Conservation (phyloP, 2,113 vertebrate species). For the Leptobrachium ailaonicum region DNA sequence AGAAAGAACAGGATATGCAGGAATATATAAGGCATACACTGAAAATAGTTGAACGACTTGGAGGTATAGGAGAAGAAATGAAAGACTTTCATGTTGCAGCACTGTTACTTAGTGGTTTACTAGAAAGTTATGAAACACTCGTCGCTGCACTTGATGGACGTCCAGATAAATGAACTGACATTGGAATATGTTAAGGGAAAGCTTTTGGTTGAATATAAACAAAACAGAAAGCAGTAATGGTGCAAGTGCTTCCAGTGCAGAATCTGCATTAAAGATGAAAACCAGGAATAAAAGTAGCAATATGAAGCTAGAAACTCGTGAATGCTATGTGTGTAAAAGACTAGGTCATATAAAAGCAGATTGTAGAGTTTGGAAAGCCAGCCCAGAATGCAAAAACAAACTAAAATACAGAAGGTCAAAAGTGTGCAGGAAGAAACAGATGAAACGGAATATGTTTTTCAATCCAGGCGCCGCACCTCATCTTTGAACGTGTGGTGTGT, state of each 20-base stretch:
- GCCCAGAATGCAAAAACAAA: slow-evolving; percentile 5
- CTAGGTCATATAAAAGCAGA: background rate
- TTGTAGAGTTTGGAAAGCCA: background rate
- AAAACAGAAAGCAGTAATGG: background rate
- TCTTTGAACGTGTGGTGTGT: background rate
- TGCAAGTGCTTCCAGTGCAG: background rate
- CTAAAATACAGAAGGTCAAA: background rate
- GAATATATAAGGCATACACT: background rate
- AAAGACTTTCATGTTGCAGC: slow-evolving; percentile 9
- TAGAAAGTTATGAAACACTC: slow-evolving; percentile 3
- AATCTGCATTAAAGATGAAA: slow-evolving; percentile 8
- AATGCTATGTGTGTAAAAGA: background rate
- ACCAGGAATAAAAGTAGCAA: background rate
- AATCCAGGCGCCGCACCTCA: background rate
- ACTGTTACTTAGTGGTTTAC: background rate
- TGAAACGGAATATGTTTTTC: background rate
- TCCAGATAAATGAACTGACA: background rate
- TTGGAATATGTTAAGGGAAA: background rate
- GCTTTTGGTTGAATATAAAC: slow-evolving; percentile 1
- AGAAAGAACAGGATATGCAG: background rate
- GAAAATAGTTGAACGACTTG: slow-evolving; percentile 6
- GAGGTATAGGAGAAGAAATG: slow-evolving; percentile 16
- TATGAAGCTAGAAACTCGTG: background rate
- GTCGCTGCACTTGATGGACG: background rate
- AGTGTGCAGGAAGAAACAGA: background rate